Evolutionary conservation across 2,888 invertebrate genomes (phyloP).

Genomic region (Sphaerophoria taeniata): DNA sequence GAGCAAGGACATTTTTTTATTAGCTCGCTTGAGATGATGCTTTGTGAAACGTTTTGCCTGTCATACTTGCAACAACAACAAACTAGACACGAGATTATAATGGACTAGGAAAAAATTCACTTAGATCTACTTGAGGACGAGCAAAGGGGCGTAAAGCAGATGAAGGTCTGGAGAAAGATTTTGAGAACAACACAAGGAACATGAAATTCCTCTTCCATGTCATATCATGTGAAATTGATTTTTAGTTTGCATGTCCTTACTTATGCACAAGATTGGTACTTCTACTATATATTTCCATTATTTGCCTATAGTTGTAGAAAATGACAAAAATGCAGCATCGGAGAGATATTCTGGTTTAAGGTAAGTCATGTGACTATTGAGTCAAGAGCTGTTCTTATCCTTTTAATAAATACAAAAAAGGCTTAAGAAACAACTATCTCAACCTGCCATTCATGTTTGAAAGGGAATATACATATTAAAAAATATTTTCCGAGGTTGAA

Average conservation of each 20-base stretch:
- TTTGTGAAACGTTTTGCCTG: constrained; percentile 39
- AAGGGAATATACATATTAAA: constrained; percentile 62
- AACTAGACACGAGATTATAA: constrained; percentile 51
- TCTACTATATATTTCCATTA: constrained; percentile 59
- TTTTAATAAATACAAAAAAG: constrained; percentile 12
- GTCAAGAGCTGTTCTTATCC: constrained; percentile 27
- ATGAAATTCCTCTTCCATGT: constrained; percentile 59
- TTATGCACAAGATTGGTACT: constrained; percentile 53
- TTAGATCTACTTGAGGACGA: no score
- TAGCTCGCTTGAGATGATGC: constrained; percentile 47
- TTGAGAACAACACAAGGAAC: constrained; percentile 42
- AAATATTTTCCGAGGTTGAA: constrained; percentile 44
- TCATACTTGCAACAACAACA: constrained; percentile 53
- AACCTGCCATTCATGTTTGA: constrained; percentile 40
- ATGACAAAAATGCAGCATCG: constrained; percentile 51
- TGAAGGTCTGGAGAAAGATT: background rate
- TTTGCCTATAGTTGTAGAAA: constrained; percentile 53
- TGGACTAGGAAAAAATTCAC: background rate
- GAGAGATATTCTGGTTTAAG: constrained; percentile 37
- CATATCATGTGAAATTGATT: constrained; percentile 70
- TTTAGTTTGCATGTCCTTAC: constrained; percentile 68
- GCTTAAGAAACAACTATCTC: constrained; percentile 4
- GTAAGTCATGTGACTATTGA: constrained; percentile 41
- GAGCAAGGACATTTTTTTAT: constrained; percentile 63
- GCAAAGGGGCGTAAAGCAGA: no score